A percentile compares a stretch with the other conserved stretches of the same genome.
phyloP scores from a whole-genome alignment of 1,140 invertebrate genomes.

The Atta texana region DNA sequence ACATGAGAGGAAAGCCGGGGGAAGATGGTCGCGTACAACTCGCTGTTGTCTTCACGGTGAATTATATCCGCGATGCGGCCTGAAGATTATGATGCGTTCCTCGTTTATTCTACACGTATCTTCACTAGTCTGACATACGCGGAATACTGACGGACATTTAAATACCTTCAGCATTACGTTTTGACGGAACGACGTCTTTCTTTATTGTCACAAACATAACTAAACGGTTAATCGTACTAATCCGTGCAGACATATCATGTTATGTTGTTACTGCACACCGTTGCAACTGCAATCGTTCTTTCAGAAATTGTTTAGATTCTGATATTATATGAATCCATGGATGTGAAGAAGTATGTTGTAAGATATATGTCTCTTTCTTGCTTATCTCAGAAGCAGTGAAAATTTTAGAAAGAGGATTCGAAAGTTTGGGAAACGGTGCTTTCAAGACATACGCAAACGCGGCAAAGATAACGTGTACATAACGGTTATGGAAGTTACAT shows the following conservation, averaged over 20 bases:
- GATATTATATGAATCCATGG: not conserved
- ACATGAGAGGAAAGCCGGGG: not conserved
- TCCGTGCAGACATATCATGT: not conserved
- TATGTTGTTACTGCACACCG: not conserved
- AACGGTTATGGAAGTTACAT: constrained; percentile 35
- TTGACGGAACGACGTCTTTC: constrained; percentile 1
- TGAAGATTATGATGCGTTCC: constrained; percentile 20
- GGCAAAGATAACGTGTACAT: constrained; percentile 31
- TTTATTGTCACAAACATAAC: not conserved
- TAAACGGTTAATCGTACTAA: not conserved
- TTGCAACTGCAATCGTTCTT: not conserved
- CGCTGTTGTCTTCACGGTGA: constrained; percentile 44
- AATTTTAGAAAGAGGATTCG: constrained; percentile 41
- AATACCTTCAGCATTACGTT: constrained; percentile 19
- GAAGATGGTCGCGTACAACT: constrained; percentile 29
- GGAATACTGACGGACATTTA: not conserved
- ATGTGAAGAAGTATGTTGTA: not conserved
- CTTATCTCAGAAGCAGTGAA: not conserved
- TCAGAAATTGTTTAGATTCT: not conserved
- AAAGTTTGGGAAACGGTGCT: constrained; percentile 36
- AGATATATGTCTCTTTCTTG: not conserved
- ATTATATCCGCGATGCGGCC: constrained; percentile 45
- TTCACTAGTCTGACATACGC: constrained; percentile 19
- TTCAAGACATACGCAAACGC: constrained; percentile 19
- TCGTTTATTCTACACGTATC: constrained; percentile 26